Evolutionary conservation across 2,888 invertebrate genomes (phyloP).

Genomic region (Boloria selene): DNA sequence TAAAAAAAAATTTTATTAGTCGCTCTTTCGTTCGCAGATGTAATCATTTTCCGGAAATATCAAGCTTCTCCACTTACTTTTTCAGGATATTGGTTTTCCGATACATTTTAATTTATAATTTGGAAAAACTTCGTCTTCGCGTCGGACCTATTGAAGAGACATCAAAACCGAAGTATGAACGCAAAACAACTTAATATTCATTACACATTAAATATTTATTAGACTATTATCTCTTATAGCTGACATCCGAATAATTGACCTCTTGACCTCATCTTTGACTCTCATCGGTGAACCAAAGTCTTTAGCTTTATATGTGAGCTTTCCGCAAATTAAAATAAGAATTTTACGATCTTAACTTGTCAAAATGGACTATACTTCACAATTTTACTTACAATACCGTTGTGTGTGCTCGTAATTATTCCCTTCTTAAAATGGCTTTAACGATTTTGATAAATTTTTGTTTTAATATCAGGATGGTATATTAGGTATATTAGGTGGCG

Average conservation of each 20-base stretch:
- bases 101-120: conserved; percentile 9
- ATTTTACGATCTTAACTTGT: too few relatives aligned
- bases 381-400: too few relatives aligned
- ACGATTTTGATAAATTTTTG: too few relatives aligned
- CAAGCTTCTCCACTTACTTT: neutral
- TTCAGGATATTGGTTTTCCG: neutral
- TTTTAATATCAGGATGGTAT: too few relatives aligned
- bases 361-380: too few relatives aligned
- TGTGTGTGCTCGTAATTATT: too few relatives aligned
- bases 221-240: conserved; percentile 36
- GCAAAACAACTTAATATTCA: conserved; percentile 38
- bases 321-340: neutral
- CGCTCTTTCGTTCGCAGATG: neutral
- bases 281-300: neutral
- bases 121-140: conserved; percentile 2
- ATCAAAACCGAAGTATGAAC: conserved; percentile 9
- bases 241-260: conserved; percentile 26
- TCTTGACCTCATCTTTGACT: neutral
- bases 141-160: conserved; percentile 13
- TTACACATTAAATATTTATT: conserved; percentile 39
- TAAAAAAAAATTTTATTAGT: too few relatives aligned
- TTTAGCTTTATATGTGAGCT: neutral
- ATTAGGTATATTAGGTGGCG: too few relatives aligned
- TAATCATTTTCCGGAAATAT: conserved; percentile 2
- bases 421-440: too few relatives aligned